A percentile compares a stretch with the other conserved stretches of the same genome.
phyloP scores from a whole-genome alignment of 2,888 invertebrate species.

The Rhagophthalmus giganteus region DNA sequence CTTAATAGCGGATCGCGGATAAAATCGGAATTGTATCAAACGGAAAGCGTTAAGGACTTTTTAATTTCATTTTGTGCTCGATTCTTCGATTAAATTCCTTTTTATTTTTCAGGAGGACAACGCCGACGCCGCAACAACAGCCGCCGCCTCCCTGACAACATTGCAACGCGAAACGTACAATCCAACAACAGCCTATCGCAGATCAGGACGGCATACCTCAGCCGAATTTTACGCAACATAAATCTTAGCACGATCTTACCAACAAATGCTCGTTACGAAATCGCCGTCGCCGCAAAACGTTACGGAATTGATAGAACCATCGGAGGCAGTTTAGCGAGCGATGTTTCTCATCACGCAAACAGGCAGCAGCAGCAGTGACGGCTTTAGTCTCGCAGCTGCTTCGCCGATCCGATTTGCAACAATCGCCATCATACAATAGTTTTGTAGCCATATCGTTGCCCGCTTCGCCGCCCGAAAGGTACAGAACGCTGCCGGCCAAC shows the following conservation, averaged over 20 bases:
- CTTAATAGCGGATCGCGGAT: constrained; percentile 1
- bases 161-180: too few relatives aligned
- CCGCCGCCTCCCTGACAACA: too few relatives aligned
- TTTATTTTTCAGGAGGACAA: constrained; percentile 46
- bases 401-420: constrained; percentile 35
- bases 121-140: constrained; percentile 40
- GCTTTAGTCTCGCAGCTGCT: too few relatives aligned
- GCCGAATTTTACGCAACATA: constrained; percentile 34
- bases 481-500: constrained; percentile 23
- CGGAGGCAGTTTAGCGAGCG: constrained; percentile 11
- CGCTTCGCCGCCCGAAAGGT: constrained; percentile 40
- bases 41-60: constrained; percentile 2
- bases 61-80: constrained; percentile 6
- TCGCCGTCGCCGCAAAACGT: constrained; percentile 14
- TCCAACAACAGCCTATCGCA: constrained; percentile 48
- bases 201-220: too few relatives aligned
- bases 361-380: too few relatives aligned
- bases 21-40: constrained; percentile 9
- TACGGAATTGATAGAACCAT: constrained; percentile 28
- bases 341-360: too few relatives aligned
- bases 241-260: constrained; percentile 45
- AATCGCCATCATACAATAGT: too few relatives aligned
- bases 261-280: constrained; percentile 34
- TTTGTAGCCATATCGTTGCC: constrained; percentile 36
- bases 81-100: constrained; percentile 10